Evolutionary conservation across 2,888 invertebrate genomes (phyloP).

Genomic region (Drosophila engyochracea): DNA sequence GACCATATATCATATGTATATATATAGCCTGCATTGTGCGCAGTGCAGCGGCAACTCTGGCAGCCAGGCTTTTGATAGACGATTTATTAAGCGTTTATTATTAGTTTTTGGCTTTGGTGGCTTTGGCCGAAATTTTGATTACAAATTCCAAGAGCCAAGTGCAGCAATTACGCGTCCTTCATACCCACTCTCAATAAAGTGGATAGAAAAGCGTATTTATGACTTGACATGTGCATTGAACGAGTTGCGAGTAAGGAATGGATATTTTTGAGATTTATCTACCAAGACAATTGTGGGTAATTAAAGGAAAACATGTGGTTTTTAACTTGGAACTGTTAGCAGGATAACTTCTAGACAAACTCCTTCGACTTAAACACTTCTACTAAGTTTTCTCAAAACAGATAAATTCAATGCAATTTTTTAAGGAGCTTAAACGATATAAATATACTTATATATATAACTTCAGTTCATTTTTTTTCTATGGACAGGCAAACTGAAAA

Average conservation of each 20-base stretch:
- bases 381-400: neutral
- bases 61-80: conserved; percentile 67
- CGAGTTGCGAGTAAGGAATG: neutral
- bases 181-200: neutral
- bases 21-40: conserved; percentile 38
- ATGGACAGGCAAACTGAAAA: neutral
- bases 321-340: neutral
- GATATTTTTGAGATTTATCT: neutral
- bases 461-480: neutral
- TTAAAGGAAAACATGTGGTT: neutral
- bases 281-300: neutral
- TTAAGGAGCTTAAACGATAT: neutral
- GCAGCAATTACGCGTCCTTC: conserved; percentile 40
- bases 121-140: conserved; percentile 72
- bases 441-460: conserved; percentile 6
- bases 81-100: conserved; percentile 79
- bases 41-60: conserved; percentile 40
- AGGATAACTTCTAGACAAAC: neutral
- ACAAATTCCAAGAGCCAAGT: conserved; percentile 66
- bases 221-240: neutral
- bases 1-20: conserved; percentile 68
- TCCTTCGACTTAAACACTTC: neutral
- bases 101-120: conserved; percentile 72
- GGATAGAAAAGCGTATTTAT: neutral
- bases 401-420: conserved; percentile 1